Conservation (phyloP, 2,888 invertebrate species). For the Agriotes lineatus region DNA sequence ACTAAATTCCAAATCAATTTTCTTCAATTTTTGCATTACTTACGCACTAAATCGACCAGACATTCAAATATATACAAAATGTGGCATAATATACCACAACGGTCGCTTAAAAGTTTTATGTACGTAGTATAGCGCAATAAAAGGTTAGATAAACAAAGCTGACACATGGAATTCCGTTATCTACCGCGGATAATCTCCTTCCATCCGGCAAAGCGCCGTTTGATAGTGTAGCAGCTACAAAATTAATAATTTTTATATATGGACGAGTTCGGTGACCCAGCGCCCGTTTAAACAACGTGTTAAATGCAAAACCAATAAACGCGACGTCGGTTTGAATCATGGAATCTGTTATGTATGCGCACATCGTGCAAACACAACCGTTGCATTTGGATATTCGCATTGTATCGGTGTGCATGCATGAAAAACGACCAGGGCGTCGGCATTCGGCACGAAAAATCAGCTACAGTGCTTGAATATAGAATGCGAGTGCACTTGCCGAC, state of each 20-base stretch:
- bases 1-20: too few relatives aligned
- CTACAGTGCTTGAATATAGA: constrained; percentile 5
- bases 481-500: background rate
- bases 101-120: too few relatives aligned
- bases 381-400: constrained; percentile 24
- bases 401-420: constrained; percentile 17
- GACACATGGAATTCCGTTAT: too few relatives aligned
- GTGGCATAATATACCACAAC: too few relatives aligned
- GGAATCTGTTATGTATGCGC: constrained; percentile 22
- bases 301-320: constrained; percentile 24
- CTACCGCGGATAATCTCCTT: too few relatives aligned
- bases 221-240: background rate
- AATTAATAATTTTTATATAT: background rate
- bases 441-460: constrained; percentile 11
- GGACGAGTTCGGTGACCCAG: constrained; percentile 7
- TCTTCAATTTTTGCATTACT: too few relatives aligned
- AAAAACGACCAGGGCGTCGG: constrained; percentile 5
- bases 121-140: too few relatives aligned
- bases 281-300: constrained; percentile 11
- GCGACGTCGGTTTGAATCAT: constrained; percentile 7
- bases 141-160: too few relatives aligned
- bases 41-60: too few relatives aligned
- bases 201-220: background rate
- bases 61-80: too few relatives aligned
- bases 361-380: constrained; percentile 11